phyloP scores from a whole-genome alignment of 2,113 vertebrate genomes.

The Antigone vipio region DNA sequence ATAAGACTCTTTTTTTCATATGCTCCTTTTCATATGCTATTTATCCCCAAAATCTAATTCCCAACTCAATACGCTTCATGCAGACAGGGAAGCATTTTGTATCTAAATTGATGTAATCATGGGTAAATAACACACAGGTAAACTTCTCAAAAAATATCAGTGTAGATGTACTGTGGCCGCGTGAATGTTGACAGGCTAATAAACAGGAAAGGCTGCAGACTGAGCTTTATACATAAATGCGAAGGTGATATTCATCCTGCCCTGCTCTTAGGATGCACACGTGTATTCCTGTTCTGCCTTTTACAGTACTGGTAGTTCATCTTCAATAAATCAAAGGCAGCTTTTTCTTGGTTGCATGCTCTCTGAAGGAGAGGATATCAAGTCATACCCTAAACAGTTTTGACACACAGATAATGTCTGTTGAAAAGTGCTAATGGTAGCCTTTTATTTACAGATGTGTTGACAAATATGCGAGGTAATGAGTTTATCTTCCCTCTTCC shows the following conservation, averaged over 20 bases:
- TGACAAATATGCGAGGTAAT: not conserved
- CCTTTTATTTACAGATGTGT: slow-evolving; percentile 34
- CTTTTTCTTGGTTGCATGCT: not conserved
- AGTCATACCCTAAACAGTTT: not conserved
- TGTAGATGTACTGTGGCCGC: not conserved
- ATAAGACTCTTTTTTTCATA: not conserved
- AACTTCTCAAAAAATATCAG: not conserved
- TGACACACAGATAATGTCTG: slow-evolving; percentile 3
- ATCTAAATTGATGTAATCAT: not conserved
- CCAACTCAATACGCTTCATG: not conserved
- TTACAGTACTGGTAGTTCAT: not conserved
- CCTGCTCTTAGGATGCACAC: not conserved
- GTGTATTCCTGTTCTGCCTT: not conserved
- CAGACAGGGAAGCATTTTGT: not conserved
- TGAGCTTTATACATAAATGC: not conserved
- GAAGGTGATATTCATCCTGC: not conserved
- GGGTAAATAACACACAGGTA: not conserved
- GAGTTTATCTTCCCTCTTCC: not conserved
- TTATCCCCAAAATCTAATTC: not conserved
- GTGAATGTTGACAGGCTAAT: slow-evolving; percentile 19
- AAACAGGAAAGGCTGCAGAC: not conserved
- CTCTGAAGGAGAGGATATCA: not conserved
- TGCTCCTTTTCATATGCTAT: not conserved
- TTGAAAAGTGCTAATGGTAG: not conserved
- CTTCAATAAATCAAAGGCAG: slow-evolving; percentile 44